Evolutionary conservation across 2,888 invertebrate genomes (phyloP).

Genomic region (Xestia c-nigrum): DNA sequence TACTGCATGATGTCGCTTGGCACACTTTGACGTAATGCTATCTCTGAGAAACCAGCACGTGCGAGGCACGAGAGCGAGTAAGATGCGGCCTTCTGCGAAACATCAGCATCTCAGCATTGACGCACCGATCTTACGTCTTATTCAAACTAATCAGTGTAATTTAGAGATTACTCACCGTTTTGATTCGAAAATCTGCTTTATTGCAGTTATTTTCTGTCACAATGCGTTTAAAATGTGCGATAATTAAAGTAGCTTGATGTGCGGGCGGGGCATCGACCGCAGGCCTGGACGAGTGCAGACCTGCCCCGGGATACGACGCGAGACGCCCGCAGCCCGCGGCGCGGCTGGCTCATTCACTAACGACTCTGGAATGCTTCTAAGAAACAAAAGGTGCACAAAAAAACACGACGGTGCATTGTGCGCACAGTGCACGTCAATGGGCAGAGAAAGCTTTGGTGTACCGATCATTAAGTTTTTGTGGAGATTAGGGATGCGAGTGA

Average conservation of each 20-base stretch:
- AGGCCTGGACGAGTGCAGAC: constrained; percentile 45
- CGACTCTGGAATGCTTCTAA: constrained; percentile 60
- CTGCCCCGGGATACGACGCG: constrained; percentile 29
- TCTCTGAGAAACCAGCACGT: constrained; percentile 21
- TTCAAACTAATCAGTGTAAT: constrained; percentile 10
- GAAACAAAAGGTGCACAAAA: constrained; percentile 49
- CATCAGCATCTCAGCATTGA: background rate
- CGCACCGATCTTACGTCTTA: constrained; percentile 5
- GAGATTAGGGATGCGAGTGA: constrained; percentile 47
- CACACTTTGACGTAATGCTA: constrained; percentile 21
- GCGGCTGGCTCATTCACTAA: constrained; percentile 56
- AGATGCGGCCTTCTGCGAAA: constrained; percentile 18
- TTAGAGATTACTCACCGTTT: constrained; percentile 13
- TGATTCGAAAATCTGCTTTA: background rate
- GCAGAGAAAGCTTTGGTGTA: constrained; percentile 47
- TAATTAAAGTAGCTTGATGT: background rate
- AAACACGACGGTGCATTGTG: constrained; percentile 19
- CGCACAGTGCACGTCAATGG: constrained; percentile 32
- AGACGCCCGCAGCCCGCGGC: background rate
- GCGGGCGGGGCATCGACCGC: constrained; percentile 46
- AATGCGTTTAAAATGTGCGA: constrained; percentile 8
- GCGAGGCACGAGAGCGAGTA: background rate
- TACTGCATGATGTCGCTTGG: background rate
- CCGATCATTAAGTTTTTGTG: constrained; percentile 56
- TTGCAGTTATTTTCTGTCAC: constrained; percentile 1